Evolutionary conservation across 2,113 vertebrate species (phyloP).

Genomic region (Calidris pugnax): DNA sequence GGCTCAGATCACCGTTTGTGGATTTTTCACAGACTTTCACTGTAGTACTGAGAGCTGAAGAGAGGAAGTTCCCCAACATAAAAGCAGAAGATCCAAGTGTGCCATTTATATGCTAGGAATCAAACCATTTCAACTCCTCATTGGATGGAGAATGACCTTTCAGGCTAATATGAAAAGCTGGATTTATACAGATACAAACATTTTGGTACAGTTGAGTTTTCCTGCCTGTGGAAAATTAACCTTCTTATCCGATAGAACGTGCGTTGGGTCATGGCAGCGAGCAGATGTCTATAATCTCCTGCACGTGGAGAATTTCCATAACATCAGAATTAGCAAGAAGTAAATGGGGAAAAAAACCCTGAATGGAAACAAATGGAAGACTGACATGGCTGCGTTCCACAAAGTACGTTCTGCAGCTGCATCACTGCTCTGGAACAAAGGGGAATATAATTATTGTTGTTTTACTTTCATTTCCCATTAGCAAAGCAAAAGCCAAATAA

Average conservation of each 20-base stretch:
- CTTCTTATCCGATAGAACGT: neutral
- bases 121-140: neutral
- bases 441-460: conserved; percentile 32
- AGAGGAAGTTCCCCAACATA: neutral
- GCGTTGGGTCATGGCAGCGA: neutral
- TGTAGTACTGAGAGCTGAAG: neutral
- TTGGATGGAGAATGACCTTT: neutral
- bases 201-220: neutral
- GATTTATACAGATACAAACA: neutral
- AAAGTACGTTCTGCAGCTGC: conserved; percentile 42
- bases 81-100: neutral
- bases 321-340: conserved; percentile 56
- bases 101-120: neutral
- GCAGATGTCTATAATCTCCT: conserved; percentile 54
- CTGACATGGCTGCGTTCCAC: conserved; percentile 1
- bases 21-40: neutral
- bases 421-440: conserved; percentile 48
- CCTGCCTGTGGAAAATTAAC: conserved; percentile 13
- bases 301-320: conserved; percentile 54
- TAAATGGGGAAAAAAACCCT: neutral
- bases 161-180: neutral
- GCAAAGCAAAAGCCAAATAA: neutral
- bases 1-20: neutral
- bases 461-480: conserved; percentile 49
- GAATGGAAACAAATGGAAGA: conserved; percentile 52